Evolutionary conservation across 2,113 vertebrate species (phyloP).

Genomic region (Meriones unguiculatus): DNA sequence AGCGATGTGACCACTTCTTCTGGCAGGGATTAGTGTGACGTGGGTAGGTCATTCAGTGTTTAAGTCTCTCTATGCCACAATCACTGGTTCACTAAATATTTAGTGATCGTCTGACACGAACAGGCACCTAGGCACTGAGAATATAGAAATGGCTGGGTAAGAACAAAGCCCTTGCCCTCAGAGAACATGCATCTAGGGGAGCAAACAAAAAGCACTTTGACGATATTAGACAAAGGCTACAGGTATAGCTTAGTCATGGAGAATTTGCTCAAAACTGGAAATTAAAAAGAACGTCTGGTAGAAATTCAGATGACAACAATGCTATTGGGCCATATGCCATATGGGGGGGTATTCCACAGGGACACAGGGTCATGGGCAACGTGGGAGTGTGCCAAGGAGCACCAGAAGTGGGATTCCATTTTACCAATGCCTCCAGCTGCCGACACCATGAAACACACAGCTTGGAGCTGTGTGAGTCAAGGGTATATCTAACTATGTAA

Average conservation of each 20-base stretch:
- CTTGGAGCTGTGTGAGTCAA: not conserved
- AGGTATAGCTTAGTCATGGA: too few species aligned
- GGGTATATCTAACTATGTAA: constrained; percentile 14
- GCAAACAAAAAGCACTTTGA: not conserved
- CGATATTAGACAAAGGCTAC: not conserved
- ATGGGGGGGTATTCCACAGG: not conserved
- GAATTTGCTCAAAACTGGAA: not conserved
- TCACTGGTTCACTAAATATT: not conserved
- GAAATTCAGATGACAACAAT: not conserved
- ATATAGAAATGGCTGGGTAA: not conserved
- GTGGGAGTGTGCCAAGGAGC: not conserved
- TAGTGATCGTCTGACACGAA: not conserved
- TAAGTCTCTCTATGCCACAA: not conserved
- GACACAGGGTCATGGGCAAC: not conserved
- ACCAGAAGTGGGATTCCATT: not conserved
- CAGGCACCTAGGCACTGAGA: not conserved
- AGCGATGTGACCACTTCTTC: not conserved
- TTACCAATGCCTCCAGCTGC: not conserved
- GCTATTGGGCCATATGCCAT: not conserved
- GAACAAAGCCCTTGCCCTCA: not conserved
- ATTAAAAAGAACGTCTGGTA: not conserved
- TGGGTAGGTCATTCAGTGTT: not conserved
- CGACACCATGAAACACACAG: not conserved
- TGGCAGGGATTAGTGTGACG: not conserved
- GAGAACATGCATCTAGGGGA: not conserved